phyloP scores from a whole-genome alignment of 2,888 invertebrate genomes.

The Drosophila yooni region DNA sequence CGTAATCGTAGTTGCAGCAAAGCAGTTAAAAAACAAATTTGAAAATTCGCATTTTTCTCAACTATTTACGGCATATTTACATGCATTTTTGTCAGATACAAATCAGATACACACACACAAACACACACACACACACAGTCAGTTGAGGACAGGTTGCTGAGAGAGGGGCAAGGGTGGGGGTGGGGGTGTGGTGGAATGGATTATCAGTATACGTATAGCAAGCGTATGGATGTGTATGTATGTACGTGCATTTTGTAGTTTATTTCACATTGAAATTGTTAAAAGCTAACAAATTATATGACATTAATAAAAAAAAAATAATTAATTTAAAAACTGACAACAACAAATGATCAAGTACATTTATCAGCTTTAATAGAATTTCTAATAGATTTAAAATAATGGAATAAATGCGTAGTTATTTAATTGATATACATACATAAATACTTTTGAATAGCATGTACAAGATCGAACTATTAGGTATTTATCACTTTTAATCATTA shows the following conservation, averaged over 20 bases:
- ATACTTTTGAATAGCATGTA: constrained; percentile 55
- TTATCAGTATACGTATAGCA: constrained; percentile 6
- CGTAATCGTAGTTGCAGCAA: constrained; percentile 22
- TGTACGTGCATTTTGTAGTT: constrained; percentile 60
- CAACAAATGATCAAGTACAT: constrained; percentile 69
- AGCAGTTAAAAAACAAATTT: constrained; percentile 23
- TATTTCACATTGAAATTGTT: constrained; percentile 77
- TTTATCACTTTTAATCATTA: constrained; percentile 65
- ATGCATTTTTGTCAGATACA: constrained; percentile 38
- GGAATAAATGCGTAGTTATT: constrained; percentile 51
- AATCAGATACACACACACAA: constrained; percentile 24
- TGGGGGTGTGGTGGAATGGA: neutral
- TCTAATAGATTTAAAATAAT: constrained; percentile 48
- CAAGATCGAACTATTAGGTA: constrained; percentile 68
- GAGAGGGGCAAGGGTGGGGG: neutral
- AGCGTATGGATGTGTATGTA: constrained; percentile 13
- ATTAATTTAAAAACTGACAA: constrained; percentile 24
- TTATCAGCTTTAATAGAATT: constrained; percentile 76
- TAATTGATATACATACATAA: constrained; percentile 33
- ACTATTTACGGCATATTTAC: constrained; percentile 62
- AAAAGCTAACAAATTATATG: constrained; percentile 48
- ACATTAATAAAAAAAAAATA: constrained; percentile 33
- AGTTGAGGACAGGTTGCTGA: constrained; percentile 4
- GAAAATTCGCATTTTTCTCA: constrained; percentile 42
- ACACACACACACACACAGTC: constrained; percentile 17